Percentiles rank a stretch among this genome's conserved stretches.
phyloP scores from a whole-genome alignment of 1,140 invertebrate species.

The Eubasilissa regina region DNA sequence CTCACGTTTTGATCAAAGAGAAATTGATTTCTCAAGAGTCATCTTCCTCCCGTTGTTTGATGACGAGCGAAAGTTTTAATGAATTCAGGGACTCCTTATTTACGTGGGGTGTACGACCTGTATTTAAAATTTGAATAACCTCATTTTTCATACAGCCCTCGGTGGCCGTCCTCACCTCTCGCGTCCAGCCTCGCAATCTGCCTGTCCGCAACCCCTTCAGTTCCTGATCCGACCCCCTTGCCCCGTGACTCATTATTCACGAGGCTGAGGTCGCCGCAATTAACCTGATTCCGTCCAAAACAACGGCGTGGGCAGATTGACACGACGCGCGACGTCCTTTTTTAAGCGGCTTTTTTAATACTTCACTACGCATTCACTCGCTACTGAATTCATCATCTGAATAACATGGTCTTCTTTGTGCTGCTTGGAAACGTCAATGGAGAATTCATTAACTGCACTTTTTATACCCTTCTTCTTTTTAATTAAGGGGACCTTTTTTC shows the following conservation, averaged over 20 bases:
- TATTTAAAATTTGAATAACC: no score
- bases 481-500: no score
- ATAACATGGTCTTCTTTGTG: not conserved
- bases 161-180: no score
- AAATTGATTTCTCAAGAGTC: no score
- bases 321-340: not conserved
- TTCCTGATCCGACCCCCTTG: not conserved
- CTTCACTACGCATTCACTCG: not conserved
- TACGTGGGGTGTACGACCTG: no score
- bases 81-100: no score
- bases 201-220: not conserved
- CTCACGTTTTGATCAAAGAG: no score
- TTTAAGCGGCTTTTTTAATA: not conserved
- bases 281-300: constrained; percentile 6
- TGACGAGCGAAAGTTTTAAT: no score
- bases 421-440: not conserved
- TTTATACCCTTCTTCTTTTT: not conserved
- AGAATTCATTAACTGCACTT: not conserved
- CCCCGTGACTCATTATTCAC: constrained; percentile 16
- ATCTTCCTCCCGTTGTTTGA: no score
- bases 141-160: no score
- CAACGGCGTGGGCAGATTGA: not conserved
- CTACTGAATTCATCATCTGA: not conserved
- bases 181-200: not conserved
- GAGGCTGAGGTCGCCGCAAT: constrained; percentile 8